A percentile compares a stretch with the other conserved stretches of the same genome.
These are phyloP conservation scores for Callorhinus ursinus DNA, from an alignment of 2,113 vertebrate genomes.

Conservation along the genomic window DNA sequence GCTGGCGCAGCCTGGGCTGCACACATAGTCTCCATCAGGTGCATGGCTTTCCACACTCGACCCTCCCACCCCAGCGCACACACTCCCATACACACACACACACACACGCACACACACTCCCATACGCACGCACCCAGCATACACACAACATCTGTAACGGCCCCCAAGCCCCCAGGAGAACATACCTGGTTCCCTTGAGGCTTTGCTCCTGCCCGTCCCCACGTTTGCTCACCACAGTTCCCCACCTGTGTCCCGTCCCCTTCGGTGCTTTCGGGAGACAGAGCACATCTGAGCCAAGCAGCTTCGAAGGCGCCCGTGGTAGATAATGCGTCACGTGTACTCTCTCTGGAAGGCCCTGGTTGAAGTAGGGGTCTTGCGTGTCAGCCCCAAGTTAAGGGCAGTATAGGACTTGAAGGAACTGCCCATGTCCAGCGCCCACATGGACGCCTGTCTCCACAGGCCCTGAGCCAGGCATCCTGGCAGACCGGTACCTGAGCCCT, in stretches of 20 bases:
- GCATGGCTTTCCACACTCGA: neutral
- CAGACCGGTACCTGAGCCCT: rapidly evolving
- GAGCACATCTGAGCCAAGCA: neutral
- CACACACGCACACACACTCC: neutral
- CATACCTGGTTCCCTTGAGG: no score
- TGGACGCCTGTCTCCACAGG: rapidly evolving
- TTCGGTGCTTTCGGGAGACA: neutral
- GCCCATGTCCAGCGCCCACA: rapidly evolving
- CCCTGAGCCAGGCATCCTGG: rapidly evolving
- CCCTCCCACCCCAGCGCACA: no score
- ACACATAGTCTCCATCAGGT: rapidly evolving
- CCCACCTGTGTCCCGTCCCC: rapidly evolving
- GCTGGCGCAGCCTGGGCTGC: neutral
- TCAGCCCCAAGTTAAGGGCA: neutral
- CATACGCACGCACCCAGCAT: no score
- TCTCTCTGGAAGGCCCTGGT: neutral
- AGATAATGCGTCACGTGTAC: rapidly evolving
- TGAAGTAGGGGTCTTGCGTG: neutral
- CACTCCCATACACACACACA: no score
- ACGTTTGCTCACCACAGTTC: neutral
- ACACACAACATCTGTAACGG: neutral
- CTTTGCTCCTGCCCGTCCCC: neutral
- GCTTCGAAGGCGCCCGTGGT: neutral
- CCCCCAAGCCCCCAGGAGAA: neutral
- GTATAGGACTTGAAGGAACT: rapidly evolving